Evolutionary conservation across 2,888 invertebrate genomes (phyloP).

Genomic region (Camptogramma bilineatum): DNA sequence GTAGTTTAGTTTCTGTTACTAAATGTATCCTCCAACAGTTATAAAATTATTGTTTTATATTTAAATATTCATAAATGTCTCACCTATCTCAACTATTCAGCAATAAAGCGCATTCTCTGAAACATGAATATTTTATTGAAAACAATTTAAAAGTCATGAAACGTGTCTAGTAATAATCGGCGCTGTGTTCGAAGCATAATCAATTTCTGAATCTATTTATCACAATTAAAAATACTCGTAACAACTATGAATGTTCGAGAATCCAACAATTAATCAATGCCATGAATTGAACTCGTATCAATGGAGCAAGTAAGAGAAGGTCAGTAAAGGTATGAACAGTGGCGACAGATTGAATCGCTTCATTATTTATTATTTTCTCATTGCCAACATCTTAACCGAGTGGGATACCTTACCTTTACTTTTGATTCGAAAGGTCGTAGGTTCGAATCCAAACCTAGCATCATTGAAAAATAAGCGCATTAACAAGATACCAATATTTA

Average conservation of each 20-base stretch:
- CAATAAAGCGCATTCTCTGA: not conserved
- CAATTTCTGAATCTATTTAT: constrained; percentile 33
- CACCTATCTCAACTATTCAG: not conserved
- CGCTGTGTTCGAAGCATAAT: constrained; percentile 18
- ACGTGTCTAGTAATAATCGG: not conserved
- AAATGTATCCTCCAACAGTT: no score
- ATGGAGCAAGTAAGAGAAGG: not conserved
- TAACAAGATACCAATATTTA: no score
- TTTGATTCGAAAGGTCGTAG: no score
- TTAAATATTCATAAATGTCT: not conserved
- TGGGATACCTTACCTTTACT: no score
- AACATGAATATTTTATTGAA: not conserved
- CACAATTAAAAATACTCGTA: constrained; percentile 46
- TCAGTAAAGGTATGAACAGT: not conserved
- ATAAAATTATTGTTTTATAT: not conserved
- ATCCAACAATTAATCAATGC: constrained; percentile 70
- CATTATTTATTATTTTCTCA: no score
- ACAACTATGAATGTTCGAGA: constrained; percentile 47
- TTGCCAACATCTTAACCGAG: no score
- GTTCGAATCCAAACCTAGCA: no score
- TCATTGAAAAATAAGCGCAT: no score
- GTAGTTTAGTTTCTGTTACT: no score
- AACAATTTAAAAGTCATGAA: not conserved
- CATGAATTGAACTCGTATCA: constrained; percentile 33
- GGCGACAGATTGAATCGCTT: no score